Base-by-base conservation (phyloP, 2,113 vertebrate genomes). In the Myiopsitta monachus region DNA sequence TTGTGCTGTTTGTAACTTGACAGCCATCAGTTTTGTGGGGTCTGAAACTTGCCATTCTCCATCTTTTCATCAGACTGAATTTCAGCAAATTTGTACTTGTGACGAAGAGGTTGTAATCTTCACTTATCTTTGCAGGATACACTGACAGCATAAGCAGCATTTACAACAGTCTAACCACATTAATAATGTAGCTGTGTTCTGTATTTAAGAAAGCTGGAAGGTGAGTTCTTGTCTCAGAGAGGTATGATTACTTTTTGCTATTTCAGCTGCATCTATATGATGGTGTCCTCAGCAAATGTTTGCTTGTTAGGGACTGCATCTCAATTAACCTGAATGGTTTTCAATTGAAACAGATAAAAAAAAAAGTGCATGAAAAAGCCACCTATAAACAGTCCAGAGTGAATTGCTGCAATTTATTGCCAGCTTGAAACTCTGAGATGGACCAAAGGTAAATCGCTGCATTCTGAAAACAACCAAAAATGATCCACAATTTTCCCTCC, bases 341-440 rank as follows among this genome's bases (percentile, higher is more conserved):
- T 92, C 62, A 94, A 77, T 76, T 64, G 62, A 85, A 95, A 79
- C 24, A 91, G 66, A 89, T 87, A 70, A 84, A 70, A 84, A 64
- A 36, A 92, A 90, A 36, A 90, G 36, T 62, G 30, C 41, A 63
- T 59, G 51, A 80, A 89, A 92, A 84, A 74, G 47, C 61, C 52
- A 76, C 54, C 74, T 73, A 80, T 69, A 87, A 73, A 78, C 77
- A 88, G 87, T 87, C 82, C 66, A 21, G 33, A 82, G 21, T 46
- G 51, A 94, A 92, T 85, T 94, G 87, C 63, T 95, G 83, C 77
- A 82, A 82, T 91, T 92, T 94, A 78, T 84, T 91, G 74, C 26
- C 66, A 61, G 77, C 61, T 92, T 89, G 90, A 89, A 95, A 75
- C 26, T 83, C 54, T 75, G 83, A 87, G 64, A 61, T 47, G 51